Evolutionary conservation across 2,113 vertebrate species (phyloP).

Genomic region (Amblyopsis rosae): DNA sequence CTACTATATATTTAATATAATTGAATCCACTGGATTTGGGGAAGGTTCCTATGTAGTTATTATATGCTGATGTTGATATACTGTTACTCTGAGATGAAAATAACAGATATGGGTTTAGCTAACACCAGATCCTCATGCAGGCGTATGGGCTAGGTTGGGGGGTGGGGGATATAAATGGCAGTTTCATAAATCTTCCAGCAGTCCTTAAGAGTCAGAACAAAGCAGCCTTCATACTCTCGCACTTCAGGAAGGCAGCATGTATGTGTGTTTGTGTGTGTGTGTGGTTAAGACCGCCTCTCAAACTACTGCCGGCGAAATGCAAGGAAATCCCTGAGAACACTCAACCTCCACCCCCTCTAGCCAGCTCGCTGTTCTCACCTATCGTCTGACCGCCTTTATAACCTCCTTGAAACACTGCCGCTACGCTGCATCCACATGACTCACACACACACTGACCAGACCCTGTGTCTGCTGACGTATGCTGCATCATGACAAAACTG

Average conservation of each 20-base stretch:
- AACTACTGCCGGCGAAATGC: slow-evolving; percentile 34
- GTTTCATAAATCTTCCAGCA: slow-evolving; percentile 63
- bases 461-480: slow-evolving; percentile 5
- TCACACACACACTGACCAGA: slow-evolving; percentile 13
- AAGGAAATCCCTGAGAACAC: slow-evolving; percentile 55
- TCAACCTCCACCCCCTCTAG: slow-evolving; percentile 24
- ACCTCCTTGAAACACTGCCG: neutral
- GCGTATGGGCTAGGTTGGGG: slow-evolving; percentile 25
- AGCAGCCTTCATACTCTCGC: slow-evolving; percentile 55
- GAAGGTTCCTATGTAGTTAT: too few relatives aligned
- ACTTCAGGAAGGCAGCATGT: slow-evolving; percentile 43
- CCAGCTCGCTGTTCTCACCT: neutral
- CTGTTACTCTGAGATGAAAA: too few relatives aligned
- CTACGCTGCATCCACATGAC: neutral
- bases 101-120: too few relatives aligned
- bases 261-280: slow-evolving; percentile 13
- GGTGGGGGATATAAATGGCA: slow-evolving; percentile 20
- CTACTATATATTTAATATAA: too few relatives aligned
- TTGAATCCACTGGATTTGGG: too few relatives aligned
- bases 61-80: too few relatives aligned
- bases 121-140: neutral
- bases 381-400: slow-evolving; percentile 12
- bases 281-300: slow-evolving; percentile 29
- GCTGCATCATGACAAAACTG: slow-evolving; percentile 14
- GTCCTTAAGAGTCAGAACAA: slow-evolving; percentile 61